phyloP scores from a whole-genome alignment of 2,888 invertebrate genomes.

The Girardia tigrina region DNA sequence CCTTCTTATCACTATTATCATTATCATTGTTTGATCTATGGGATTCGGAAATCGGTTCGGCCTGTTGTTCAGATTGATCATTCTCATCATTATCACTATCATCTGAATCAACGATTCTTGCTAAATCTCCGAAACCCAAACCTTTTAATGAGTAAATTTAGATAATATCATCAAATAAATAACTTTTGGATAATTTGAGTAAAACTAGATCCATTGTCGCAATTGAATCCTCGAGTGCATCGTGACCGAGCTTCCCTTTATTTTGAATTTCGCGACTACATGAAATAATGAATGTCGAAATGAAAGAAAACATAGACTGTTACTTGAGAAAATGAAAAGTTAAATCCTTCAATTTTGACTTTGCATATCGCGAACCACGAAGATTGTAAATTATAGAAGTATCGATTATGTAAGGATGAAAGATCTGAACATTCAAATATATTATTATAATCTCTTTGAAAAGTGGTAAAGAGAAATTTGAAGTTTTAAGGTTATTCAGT shows the following conservation, averaged over 20 bases:
- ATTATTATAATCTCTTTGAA: no score
- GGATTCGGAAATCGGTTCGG: no score
- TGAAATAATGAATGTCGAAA: constrained; percentile 34
- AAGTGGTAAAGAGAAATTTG: no score
- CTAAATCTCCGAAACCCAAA: not conserved
- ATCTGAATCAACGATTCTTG: not conserved
- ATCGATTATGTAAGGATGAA: constrained; percentile 92
- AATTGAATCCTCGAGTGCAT: constrained; percentile 66
- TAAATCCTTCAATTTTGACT: constrained; percentile 70
- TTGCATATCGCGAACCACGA: constrained; percentile 62
- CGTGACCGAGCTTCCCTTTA: constrained; percentile 48
- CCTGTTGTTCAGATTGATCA: not conserved
- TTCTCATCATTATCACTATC: not conserved
- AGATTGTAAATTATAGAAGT: constrained; percentile 71
- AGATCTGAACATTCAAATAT: constrained; percentile 57
- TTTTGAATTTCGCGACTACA: constrained; percentile 44
- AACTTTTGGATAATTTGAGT: constrained; percentile 58
- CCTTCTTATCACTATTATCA: no score
- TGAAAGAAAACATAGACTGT: constrained; percentile 58
- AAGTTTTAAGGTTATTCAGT: no score
- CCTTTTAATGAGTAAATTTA: no score
- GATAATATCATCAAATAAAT: no score
- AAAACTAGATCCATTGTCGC: constrained; percentile 74
- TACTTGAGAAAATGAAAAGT: constrained; percentile 65
- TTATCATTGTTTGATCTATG: no score